phyloP scores from a whole-genome alignment of 2,797 vertebrate genomes.

The Thaleichthys pacificus region DNA sequence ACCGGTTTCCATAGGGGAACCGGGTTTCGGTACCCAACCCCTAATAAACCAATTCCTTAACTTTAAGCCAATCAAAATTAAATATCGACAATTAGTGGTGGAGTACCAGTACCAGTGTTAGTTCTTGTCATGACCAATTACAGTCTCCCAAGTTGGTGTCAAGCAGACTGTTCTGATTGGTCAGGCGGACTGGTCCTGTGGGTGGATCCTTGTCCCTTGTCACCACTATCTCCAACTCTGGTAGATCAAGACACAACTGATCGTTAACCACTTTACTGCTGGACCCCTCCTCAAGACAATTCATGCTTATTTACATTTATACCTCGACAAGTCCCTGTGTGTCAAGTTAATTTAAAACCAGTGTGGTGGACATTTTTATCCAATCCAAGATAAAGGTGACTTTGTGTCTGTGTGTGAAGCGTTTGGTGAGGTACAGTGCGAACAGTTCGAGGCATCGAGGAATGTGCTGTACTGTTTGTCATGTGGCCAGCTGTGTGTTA shows the following conservation, averaged over 20 bases:
- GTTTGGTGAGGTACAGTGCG: no score
- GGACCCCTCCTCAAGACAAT: neutral
- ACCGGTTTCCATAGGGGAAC: no score
- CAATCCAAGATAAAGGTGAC: no score
- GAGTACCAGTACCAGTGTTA: neutral
- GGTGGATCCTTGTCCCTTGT: neutral
- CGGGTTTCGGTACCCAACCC: no score
- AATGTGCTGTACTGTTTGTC: no score
- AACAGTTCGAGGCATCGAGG: no score
- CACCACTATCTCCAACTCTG: conserved; percentile 1
- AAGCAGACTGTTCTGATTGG: conserved; percentile 1
- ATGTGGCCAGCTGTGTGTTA: neutral
- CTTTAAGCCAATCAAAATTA: no score
- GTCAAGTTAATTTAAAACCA: no score
- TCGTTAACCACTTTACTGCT: neutral
- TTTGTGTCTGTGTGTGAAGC: neutral
- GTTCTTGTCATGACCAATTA: neutral
- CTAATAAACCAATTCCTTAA: neutral
- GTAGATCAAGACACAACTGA: neutral
- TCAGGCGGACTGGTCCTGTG: neutral
- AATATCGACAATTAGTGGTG: no score
- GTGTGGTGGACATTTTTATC: no score
- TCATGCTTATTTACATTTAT: no score
- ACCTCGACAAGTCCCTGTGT: no score
- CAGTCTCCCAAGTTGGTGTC: conserved; percentile 8